These are phyloP conservation scores for Lepidostoma basale DNA, from an alignment of 1,140 invertebrate genomes.

Conservation along the genomic window DNA sequence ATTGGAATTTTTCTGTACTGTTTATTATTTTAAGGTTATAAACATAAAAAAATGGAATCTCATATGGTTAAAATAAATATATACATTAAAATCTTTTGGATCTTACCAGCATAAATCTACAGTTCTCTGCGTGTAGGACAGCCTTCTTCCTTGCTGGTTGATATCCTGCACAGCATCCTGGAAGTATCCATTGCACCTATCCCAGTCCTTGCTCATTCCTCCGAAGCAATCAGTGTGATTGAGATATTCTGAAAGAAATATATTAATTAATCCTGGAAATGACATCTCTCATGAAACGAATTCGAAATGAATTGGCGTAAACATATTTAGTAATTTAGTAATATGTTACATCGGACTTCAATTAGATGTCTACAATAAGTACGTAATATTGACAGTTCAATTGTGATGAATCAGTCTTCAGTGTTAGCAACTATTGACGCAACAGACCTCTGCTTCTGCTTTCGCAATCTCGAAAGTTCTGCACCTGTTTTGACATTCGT, in stretches of 20 bases:
- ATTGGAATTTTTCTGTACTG: too few species aligned
- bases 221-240: constrained; percentile 36
- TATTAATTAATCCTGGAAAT: neutral
- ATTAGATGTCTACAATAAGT: too few species aligned
- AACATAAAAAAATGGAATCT: neutral
- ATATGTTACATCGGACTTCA: too few species aligned
- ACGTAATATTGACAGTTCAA: too few species aligned
- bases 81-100: neutral
- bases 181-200: constrained; percentile 23
- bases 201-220: constrained; percentile 36
- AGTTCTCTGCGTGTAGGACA: constrained; percentile 15
- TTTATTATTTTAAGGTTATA: neutral
- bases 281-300: too few species aligned
- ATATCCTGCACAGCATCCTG: constrained; percentile 10
- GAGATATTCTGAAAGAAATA: constrained; percentile 33
- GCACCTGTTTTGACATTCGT: too few species aligned
- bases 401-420: too few species aligned
- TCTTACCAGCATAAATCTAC: constrained; percentile 33
- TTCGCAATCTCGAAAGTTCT: too few species aligned
- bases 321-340: too few species aligned
- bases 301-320: too few species aligned
- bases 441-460: too few species aligned
- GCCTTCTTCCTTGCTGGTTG: neutral
- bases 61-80: neutral
- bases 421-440: too few species aligned